A percentile compares a stretch with the other conserved stretches of the same genome.
Conservation (phyloP, 2,888 invertebrate species). For the Spodoptera littoralis region DNA sequence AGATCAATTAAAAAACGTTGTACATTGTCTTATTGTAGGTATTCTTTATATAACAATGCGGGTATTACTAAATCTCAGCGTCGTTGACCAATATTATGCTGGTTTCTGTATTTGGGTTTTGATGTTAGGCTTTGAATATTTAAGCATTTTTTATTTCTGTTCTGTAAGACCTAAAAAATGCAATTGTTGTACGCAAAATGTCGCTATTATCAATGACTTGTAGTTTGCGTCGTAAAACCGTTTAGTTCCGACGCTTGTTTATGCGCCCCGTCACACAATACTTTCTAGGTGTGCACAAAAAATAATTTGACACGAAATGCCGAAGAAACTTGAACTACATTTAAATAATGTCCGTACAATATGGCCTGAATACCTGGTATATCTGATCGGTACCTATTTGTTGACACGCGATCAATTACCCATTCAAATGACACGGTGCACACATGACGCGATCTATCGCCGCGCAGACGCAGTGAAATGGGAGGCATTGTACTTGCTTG, state of each 20-base stretch:
- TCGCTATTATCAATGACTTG: neutral
- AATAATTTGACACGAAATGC: slow-evolving; percentile 28
- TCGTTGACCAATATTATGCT: slow-evolving; percentile 50
- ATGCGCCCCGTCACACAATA: slow-evolving; percentile 5
- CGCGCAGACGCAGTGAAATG: slow-evolving; percentile 60
- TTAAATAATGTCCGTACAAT: slow-evolving; percentile 52
- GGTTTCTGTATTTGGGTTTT: slow-evolving; percentile 18
- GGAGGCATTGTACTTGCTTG: slow-evolving; percentile 56
- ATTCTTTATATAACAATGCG: slow-evolving; percentile 42
- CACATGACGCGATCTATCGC: slow-evolving; percentile 56
- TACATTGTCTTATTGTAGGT: slow-evolving; percentile 23
- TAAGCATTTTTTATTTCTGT: neutral
- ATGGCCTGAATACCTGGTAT: slow-evolving; percentile 58
- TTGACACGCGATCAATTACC: slow-evolving; percentile 69
- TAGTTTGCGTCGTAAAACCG: slow-evolving; percentile 14
- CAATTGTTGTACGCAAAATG: neutral
- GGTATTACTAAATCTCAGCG: slow-evolving; percentile 40
- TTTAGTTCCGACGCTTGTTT: slow-evolving; percentile 1
- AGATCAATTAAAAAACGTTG: slow-evolving; percentile 36
- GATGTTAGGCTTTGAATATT: slow-evolving; percentile 7
- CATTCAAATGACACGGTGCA: slow-evolving; percentile 63
- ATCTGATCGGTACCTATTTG: slow-evolving; percentile 58
- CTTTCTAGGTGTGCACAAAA: slow-evolving; percentile 35
- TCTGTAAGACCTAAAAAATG: neutral
- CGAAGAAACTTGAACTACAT: slow-evolving; percentile 54